Conservation (phyloP, 2,888 invertebrate species). For the Hirtodrosophila alboralis region DNA sequence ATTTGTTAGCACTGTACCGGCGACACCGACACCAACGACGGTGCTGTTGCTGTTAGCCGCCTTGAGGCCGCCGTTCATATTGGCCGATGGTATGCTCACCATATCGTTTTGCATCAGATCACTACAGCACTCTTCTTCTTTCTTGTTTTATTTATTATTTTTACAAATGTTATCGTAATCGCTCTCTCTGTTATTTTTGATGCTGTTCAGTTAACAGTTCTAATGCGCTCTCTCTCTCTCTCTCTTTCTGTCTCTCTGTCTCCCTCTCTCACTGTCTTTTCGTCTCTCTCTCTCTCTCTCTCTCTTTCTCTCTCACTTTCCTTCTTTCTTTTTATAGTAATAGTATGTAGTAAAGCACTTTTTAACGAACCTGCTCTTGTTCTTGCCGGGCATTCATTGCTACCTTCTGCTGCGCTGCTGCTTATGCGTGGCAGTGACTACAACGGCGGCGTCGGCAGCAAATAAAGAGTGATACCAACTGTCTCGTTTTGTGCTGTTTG, state of each 20-base stretch:
- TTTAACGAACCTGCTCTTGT: slow-evolving; percentile 12
- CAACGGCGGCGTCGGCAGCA: slow-evolving; percentile 15
- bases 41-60: slow-evolving; percentile 51
- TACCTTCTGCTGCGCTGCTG: slow-evolving; percentile 32
- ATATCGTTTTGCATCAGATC: slow-evolving; percentile 83
- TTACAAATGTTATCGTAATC: neutral
- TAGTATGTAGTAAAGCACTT: neutral
- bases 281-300: neutral
- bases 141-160: neutral
- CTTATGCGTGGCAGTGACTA: slow-evolving; percentile 27
- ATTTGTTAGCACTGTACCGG: slow-evolving; percentile 60
- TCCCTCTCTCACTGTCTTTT: too few relatives aligned
- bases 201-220: too few relatives aligned
- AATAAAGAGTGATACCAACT: slow-evolving; percentile 1
- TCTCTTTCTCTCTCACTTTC: neutral
- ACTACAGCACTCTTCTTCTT: slow-evolving; percentile 1
- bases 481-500: neutral
- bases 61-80: slow-evolving; percentile 72
- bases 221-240: too few relatives aligned
- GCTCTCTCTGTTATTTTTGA: neutral
- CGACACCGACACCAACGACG: slow-evolving; percentile 47
- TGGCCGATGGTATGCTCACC: slow-evolving; percentile 82
- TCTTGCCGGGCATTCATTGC: slow-evolving; percentile 42
- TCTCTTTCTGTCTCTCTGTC: too few relatives aligned
- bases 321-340: neutral